Evolutionary conservation across 2,797 vertebrate species (phyloP), one percentile per base, ranked within the genome.

Genomic region (Graptemys geographica): DNA sequence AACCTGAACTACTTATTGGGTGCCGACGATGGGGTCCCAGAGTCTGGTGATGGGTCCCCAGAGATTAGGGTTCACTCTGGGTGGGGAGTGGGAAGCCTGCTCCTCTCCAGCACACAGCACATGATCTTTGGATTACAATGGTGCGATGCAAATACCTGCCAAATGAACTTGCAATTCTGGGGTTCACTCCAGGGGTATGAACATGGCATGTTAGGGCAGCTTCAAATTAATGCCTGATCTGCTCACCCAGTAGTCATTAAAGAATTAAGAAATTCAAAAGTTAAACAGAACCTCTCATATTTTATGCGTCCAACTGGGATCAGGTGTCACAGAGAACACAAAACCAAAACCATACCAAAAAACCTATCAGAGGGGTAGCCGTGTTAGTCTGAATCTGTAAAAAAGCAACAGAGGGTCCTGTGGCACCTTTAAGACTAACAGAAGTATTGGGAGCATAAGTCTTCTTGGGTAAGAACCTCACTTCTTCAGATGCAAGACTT

Each of bases 151-250:
- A 33, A 7, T 23, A 3, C 44, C 83, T 92, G 81, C 51, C 83
- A 94, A 85, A 83, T 5, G 10, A 79, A 82, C 56, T 5, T 62
- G 27, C 37, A 92, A 91, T 72, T 44, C 21, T 83, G 55, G 81
- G n/a, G 72, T 19, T 85, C 2, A 8, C 28, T 28, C 0, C 0
- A 83, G 16, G 5, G 57, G 51, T 44, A 56, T 1, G 19, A 94
- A 72, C 9, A 12, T 0, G 0, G 3, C 47, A 79, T 79, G 88
- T 74, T 11, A 28, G 56, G 28, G 33, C 86, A 74, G 25, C 65
- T 93, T 33, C 83, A 94, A 86, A 88, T 4, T 59, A 83, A 27
- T 53, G 78, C n/a, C 53, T 72, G 56, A 93, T 57, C 19, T 57
- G 55, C 33, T 6, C 11, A 18, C 8, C 27, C 74, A 31, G 27